Evolutionary conservation across 1,140 invertebrate species (phyloP), one percentile per base, ranked within the genome.

Genomic region (Cherax quadricarinatus): DNA sequence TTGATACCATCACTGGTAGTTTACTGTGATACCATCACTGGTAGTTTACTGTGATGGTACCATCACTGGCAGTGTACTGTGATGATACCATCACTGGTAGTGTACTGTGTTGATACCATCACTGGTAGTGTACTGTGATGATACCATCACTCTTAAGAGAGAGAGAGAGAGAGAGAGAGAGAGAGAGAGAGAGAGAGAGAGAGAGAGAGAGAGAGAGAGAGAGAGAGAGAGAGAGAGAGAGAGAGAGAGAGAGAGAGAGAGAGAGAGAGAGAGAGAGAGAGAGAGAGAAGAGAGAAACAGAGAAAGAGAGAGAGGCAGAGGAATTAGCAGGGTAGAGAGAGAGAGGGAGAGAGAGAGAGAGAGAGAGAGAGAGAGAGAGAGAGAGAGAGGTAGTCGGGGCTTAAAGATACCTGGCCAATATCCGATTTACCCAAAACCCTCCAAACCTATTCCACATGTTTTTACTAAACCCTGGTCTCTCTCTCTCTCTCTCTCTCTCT

Each of bases 331-430:
- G 48, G 21, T 0, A 24, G 49, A 53, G 21, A 41, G 80, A 24
- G 57, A 3, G 49, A n/a, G 57, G 80, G 14, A 4, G 49, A 16
- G 24, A 57, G 30, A 57, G 53, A 9, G 80, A 82, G 80, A 18
- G 1, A 41, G 60, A 41, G 60, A 57, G 53, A 24, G n/a, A 57
- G 49, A 51, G 49, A 49, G 48, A 51, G 78, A 48, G 48, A 79
- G 30, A 30, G 30, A 51, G 48, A 49, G 80, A 82, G 80, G 2
- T 57, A 12, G 53, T 12, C 0, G 53, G 41, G 51, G 41, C 51
- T 81, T 81, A 81, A 81, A 81, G 79, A 81, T 81, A 81, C 79
- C 79, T 81, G 79, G 9, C 41, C 79, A 81, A 81, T 81, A 81
- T 48, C 79, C 21, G 79, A 18, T 81, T 41, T 81, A 49, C 79